These are phyloP conservation scores for Acropora yongei DNA, from an alignment of 64 coral and sea anemone species.

Conservation along the genomic window DNA sequence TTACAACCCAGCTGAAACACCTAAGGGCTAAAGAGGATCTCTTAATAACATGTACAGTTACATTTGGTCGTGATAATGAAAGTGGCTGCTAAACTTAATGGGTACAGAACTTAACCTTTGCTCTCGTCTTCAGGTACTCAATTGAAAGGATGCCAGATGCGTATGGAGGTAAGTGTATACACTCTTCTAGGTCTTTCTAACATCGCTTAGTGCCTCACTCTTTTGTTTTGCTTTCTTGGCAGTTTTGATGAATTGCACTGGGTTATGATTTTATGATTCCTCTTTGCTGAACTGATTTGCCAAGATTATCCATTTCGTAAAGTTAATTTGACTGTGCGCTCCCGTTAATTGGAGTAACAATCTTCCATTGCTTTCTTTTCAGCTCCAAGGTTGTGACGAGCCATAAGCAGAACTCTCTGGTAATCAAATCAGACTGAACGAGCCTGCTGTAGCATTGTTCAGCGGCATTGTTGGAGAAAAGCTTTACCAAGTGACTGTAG, in stretches of 20 bases:
- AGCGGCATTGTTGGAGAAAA: background rate
- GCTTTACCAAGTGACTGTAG: background rate
- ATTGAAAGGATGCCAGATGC: conserved; percentile 98
- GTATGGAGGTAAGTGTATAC: conserved; percentile 80
- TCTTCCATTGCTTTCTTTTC: background rate
- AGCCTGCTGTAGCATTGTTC: background rate
- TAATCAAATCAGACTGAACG: background rate
- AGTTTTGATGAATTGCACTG: conserved; percentile 16
- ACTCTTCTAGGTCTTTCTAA: background rate
- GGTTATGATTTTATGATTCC: conserved; percentile 1
- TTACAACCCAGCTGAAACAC: too few species aligned
- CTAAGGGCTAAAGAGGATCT: too few species aligned
- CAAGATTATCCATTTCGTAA: background rate
- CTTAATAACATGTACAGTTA: too few species aligned
- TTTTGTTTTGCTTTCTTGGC: too few species aligned
- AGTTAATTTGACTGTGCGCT: too few species aligned
- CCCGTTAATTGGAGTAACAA: background rate
- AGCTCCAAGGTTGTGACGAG: conserved; percentile 23
- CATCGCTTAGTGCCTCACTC: too few species aligned
- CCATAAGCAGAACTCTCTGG: background rate
- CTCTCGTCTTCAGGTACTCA: conserved; percentile 68
- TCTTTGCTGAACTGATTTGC: background rate
- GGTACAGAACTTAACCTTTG: background rate
- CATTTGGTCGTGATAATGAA: too few species aligned
- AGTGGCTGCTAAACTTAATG: too few species aligned